Evolutionary conservation across 2,888 invertebrate species (phyloP).

Genomic region (Athalia cordata): DNA sequence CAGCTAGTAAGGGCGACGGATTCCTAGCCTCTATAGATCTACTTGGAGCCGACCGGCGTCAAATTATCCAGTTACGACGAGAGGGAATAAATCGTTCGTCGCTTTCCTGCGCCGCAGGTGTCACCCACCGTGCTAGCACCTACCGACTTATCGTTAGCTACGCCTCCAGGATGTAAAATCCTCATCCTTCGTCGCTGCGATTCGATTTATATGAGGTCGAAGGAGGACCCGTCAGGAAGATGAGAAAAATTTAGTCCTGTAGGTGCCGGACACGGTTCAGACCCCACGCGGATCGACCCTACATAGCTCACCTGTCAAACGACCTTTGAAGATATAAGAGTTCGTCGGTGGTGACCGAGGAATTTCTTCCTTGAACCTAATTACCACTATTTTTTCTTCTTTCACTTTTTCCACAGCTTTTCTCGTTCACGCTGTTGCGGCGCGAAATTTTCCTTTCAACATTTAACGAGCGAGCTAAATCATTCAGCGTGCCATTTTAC

Average conservation of each 20-base stretch:
- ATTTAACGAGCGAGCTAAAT: too few species aligned
- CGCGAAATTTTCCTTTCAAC: too few species aligned
- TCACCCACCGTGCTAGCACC: slow-evolving; percentile 13
- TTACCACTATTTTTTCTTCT: background rate
- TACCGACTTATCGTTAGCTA: background rate
- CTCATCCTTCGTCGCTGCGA: background rate
- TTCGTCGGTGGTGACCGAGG: background rate
- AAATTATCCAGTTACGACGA: slow-evolving; percentile 39
- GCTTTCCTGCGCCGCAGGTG: slow-evolving; percentile 41
- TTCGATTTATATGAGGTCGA: background rate
- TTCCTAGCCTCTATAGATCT: slow-evolving; percentile 19
- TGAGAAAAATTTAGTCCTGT: slow-evolving; percentile 11
- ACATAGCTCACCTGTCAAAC: background rate
- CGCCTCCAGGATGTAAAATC: background rate
- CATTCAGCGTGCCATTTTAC: too few species aligned
- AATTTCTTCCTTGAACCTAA: slow-evolving; percentile 9
- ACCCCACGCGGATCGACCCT: slow-evolving; percentile 30
- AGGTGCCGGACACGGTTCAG: slow-evolving; percentile 35
- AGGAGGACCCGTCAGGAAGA: background rate
- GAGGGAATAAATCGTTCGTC: slow-evolving; percentile 43
- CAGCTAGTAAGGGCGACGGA: slow-evolving; percentile 32
- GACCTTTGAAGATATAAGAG: background rate
- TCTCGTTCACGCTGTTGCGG: too few species aligned
- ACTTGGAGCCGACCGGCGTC: slow-evolving; percentile 21
- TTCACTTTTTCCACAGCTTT: too few species aligned